These are phyloP conservation scores for Ispidina picta DNA, from an alignment of 2,797 vertebrate genomes.

Conservation along the genomic window DNA sequence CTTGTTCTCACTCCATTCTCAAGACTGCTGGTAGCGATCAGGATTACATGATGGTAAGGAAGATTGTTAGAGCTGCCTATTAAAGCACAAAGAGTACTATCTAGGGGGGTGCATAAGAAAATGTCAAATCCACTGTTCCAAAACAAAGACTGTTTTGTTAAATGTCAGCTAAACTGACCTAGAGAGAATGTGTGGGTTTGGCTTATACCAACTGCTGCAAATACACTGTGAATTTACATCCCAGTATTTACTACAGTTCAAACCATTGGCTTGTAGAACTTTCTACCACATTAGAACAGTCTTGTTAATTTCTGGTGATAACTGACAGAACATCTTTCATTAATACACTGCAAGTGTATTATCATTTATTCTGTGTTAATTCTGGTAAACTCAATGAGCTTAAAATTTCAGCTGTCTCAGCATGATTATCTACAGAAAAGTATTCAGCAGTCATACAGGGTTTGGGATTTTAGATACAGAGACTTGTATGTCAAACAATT, in stretches of 20 bases:
- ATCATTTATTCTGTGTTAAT: background rate
- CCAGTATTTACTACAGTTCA: background rate
- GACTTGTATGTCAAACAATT: background rate
- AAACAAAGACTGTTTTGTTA: background rate
- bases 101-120: background rate
- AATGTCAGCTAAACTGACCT: background rate
- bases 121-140: background rate
- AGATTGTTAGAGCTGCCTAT: background rate
- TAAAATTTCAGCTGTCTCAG: background rate
- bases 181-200: background rate
- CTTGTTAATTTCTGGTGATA: background rate
- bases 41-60: background rate
- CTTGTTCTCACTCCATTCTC: background rate
- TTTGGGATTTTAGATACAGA: background rate
- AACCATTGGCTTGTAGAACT: background rate
- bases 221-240: background rate
- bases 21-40: rapidly evolving
- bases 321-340: too few species aligned
- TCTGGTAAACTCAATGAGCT: background rate
- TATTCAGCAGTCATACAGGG: background rate
- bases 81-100: background rate
- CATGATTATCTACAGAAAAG: background rate
- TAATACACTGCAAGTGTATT: background rate
- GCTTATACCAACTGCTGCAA: background rate
- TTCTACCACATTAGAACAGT: background rate